Conservation (phyloP, 1,140 invertebrate genomes). For the Stenopsyche tienmushanensis region DNA sequence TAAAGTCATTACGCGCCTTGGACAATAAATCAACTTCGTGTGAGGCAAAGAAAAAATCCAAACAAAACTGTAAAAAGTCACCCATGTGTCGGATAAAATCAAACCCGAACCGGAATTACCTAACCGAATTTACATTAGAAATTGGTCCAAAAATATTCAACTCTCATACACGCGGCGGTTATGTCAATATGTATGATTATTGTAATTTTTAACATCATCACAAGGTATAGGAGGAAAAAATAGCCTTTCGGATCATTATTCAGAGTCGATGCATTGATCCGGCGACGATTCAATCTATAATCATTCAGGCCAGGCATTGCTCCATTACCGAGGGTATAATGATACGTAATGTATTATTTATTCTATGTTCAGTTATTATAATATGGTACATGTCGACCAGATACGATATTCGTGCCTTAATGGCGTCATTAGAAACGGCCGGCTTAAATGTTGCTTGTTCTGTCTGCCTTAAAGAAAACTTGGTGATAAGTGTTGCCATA, state of each 20-base stretch:
- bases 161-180: too few species aligned
- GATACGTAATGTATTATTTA: slow-evolving; percentile 25
- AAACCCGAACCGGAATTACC: too few species aligned
- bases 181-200: too few species aligned
- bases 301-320: neutral
- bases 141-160: too few species aligned
- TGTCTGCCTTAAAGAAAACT: too few species aligned
- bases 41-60: neutral
- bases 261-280: neutral
- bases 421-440: slow-evolving; percentile 33
- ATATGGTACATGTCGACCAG: slow-evolving; percentile 15
- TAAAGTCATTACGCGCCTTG: neutral
- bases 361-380: slow-evolving; percentile 26
- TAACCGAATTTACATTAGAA: too few species aligned
- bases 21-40: slow-evolving; percentile 6
- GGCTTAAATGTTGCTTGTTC: slow-evolving; percentile 3
- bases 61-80: too few species aligned
- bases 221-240: too few species aligned
- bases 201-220: too few species aligned
- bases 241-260: too few species aligned
- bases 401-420: slow-evolving; percentile 28
- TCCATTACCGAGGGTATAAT: slow-evolving; percentile 6
- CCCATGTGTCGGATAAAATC: too few species aligned
- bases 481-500: slow-evolving; percentile 22
- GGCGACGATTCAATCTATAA: neutral